Percentiles rank a stretch among this genome's conserved stretches.
Evolutionary conservation across 2,113 vertebrate genomes (phyloP).

Genomic region (Struthio camelus): DNA sequence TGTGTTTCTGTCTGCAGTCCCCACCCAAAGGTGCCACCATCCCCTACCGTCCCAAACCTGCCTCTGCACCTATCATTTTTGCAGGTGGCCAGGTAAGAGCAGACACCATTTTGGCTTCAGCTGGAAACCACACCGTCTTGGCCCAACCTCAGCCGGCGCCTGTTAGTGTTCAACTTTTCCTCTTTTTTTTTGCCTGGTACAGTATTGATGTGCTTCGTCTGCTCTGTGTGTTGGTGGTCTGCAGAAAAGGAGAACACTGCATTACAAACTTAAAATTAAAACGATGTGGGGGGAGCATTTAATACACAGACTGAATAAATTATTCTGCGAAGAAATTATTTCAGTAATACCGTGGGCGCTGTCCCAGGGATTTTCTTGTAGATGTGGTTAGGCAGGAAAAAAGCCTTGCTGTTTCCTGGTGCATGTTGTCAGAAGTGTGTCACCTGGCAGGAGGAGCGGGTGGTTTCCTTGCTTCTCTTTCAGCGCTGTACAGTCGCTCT

Average conservation of each 20-base stretch:
- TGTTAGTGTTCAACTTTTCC: constrained; percentile 82
- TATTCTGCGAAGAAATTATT: not conserved
- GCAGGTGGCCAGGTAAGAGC: constrained; percentile 83
- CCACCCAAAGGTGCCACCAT: constrained; percentile 94
- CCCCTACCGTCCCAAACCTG: constrained; percentile 89
- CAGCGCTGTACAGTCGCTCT: not conserved
- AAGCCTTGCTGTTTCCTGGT: not conserved
- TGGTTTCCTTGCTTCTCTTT: not conserved
- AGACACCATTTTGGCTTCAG: constrained; percentile 81
- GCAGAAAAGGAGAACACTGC: constrained; percentile 29
- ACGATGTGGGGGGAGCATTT: not conserved
- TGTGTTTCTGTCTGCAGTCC: constrained; percentile 80
- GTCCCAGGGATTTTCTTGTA: not conserved
- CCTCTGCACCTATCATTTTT: constrained; percentile 82
- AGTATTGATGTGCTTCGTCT: constrained; percentile 65
- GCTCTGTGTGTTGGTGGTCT: not conserved
- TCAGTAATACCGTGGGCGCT: not conserved
- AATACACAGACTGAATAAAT: not conserved
- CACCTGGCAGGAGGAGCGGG: no score
- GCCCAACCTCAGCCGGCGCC: constrained; percentile 85
- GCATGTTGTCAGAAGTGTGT: not conserved
- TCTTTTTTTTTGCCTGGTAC: constrained; percentile 71
- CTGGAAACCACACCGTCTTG: constrained; percentile 86
- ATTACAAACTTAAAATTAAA: not conserved
- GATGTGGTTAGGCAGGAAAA: not conserved